Conservation (phyloP, 2,888 invertebrate genomes). For the Zygogramma bicolorata region DNA sequence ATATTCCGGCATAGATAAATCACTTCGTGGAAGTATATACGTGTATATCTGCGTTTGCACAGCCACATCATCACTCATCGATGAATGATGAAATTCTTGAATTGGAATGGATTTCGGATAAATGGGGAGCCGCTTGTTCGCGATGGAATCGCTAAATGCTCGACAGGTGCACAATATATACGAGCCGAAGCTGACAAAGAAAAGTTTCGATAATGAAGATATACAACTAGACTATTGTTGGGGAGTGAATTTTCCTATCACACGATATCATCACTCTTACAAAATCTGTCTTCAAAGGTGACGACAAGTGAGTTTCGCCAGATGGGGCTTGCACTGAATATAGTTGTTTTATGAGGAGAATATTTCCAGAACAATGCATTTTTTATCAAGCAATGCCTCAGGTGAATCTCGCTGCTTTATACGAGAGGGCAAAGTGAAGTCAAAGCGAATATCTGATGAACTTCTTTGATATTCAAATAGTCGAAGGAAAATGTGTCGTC, state of each 20-base stretch:
- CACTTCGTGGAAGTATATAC: conserved; percentile 5
- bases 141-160: conserved; percentile 21
- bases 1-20: conserved; percentile 11
- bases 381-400: too few relatives aligned
- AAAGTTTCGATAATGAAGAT: not conserved
- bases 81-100: conserved; percentile 28
- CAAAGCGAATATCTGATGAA: too few relatives aligned
- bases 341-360: too few relatives aligned
- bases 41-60: conserved; percentile 22
- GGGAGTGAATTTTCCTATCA: not conserved
- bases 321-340: not conserved
- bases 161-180: conserved; percentile 12
- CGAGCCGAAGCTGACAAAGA: not conserved
- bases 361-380: too few relatives aligned
- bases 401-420: too few relatives aligned
- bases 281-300: not conserved
- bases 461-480: too few relatives aligned
- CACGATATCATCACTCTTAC: not conserved
- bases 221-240: not conserved
- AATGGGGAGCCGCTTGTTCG: conserved; percentile 8
- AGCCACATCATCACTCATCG: conserved; percentile 35
- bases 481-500: too few relatives aligned
- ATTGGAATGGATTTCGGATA: conserved; percentile 18
- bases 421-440: too few relatives aligned
- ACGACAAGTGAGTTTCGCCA: not conserved